These are phyloP conservation scores for Macaca mulatta DNA, from an alignment of 2,113 vertebrate species.

Conservation along the genomic window DNA sequence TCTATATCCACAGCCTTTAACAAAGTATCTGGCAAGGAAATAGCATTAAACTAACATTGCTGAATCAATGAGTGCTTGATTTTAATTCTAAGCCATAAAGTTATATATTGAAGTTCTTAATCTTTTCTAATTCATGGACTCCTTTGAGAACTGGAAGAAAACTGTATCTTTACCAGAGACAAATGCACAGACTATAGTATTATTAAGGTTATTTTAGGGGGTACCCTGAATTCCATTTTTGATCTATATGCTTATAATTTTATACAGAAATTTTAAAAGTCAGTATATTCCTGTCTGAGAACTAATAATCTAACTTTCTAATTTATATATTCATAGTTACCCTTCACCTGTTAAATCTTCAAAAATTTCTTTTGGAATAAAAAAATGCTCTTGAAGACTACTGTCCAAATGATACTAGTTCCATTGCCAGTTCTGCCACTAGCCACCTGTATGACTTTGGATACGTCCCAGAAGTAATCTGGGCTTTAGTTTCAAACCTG, in stretches of 20 bases:
- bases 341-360: conserved; percentile 8
- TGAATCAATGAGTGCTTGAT: not conserved
- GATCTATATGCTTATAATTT: not conserved
- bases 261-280: not conserved
- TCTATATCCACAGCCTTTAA: not conserved
- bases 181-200: not conserved
- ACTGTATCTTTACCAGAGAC: not conserved
- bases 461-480: conserved; percentile 3
- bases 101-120: not conserved
- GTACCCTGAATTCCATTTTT: not conserved
- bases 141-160: not conserved
- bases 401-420: not conserved
- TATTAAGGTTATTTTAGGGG: not conserved
- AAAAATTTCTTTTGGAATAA: conserved; percentile 45
- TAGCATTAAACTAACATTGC: not conserved
- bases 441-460: conserved; percentile 41
- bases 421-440: not conserved
- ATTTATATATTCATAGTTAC: not conserved
- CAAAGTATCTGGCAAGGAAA: not conserved
- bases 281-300: not conserved
- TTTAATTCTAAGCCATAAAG: not conserved
- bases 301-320: not conserved
- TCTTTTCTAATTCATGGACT: not conserved
- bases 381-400: conserved; percentile 11
- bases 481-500: conserved; percentile 15